These are phyloP conservation scores for Amblyornis subalaris DNA, from an alignment of 2,113 vertebrate genomes.

Conservation along the genomic window DNA sequence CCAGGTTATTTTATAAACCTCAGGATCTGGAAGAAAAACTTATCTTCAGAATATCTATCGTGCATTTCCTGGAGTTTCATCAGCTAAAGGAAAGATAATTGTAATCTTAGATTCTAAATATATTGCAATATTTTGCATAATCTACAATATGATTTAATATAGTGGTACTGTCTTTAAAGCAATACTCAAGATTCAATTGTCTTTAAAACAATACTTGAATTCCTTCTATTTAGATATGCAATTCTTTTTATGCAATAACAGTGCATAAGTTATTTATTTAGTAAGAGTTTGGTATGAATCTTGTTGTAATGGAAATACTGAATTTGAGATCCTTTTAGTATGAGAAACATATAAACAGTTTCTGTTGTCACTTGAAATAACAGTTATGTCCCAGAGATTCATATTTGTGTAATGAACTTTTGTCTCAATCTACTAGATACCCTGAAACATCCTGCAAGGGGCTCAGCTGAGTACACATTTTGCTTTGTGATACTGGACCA, in stretches of 20 bases:
- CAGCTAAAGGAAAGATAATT: not conserved
- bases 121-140: not conserved
- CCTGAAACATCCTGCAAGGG: not conserved
- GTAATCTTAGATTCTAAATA: not conserved
- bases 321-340: not conserved
- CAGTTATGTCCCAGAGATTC: not conserved
- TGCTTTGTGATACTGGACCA: not conserved
- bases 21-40: not conserved
- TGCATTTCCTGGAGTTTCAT: not conserved
- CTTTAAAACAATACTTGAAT: not conserved
- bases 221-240: not conserved
- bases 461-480: not conserved
- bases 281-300: not conserved
- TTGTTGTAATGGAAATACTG: not conserved
- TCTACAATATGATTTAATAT: not conserved
- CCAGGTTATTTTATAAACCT: not conserved
- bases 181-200: not conserved
- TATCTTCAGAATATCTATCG: not conserved
- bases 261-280: not conserved
- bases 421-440: not conserved
- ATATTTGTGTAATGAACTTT: not conserved
- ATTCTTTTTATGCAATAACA: not conserved
- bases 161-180: not conserved
- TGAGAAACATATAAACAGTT: not conserved
- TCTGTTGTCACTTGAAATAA: not conserved